phyloP scores from a whole-genome alignment of 1,140 invertebrate genomes.

The Zaprionus gabonicus region DNA sequence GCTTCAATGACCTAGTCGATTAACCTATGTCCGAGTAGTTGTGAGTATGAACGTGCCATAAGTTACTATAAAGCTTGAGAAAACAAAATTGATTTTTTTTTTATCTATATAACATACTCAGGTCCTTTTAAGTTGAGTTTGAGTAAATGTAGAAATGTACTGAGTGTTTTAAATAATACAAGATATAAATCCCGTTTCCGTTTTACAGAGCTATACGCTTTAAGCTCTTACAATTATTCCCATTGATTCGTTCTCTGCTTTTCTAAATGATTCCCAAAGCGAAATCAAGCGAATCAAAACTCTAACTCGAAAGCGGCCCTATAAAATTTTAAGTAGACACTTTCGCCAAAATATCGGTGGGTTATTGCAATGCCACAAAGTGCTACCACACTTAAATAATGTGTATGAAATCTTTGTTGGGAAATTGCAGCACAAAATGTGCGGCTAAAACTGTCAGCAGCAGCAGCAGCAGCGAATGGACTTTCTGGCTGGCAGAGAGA shows the following conservation, averaged over 20 bases:
- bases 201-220: background rate
- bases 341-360: background rate
- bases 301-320: background rate
- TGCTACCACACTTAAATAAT: background rate
- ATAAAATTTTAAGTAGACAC: constrained; percentile 7
- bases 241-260: background rate
- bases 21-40: background rate
- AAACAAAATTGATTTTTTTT: too few species aligned
- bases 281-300: background rate
- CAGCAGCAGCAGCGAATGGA: constrained; percentile 1
- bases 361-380: background rate
- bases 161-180: too few species aligned
- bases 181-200: too few species aligned
- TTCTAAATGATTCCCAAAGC: background rate
- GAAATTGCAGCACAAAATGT: constrained; percentile 7
- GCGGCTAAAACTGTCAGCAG: constrained; percentile 57
- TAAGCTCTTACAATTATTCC: background rate
- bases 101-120: too few species aligned
- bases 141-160: too few species aligned
- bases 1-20: too few species aligned
- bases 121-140: background rate
- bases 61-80: too few species aligned
- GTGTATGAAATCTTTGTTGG: constrained; percentile 10
- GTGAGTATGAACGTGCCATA: too few species aligned
- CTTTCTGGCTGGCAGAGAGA: constrained; percentile 5